These are phyloP conservation scores for Creontiades dilutus DNA, from an alignment of 2,888 invertebrate species.

Conservation along the genomic window DNA sequence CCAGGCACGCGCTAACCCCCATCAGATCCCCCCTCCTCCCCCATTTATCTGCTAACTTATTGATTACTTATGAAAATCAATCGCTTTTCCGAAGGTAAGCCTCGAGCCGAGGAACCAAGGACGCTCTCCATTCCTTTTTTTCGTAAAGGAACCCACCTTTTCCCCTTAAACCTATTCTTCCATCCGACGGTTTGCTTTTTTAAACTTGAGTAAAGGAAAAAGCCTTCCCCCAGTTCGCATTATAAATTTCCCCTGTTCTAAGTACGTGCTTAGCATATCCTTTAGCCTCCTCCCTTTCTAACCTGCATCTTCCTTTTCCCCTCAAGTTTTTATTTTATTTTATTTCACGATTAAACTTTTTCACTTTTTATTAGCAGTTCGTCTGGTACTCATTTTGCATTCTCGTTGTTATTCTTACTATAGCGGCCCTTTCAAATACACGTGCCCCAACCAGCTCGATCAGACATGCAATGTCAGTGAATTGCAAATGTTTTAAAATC, in stretches of 20 bases:
- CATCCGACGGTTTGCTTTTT: conserved; percentile 51
- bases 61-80: conserved; percentile 70
- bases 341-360: conserved; percentile 61
- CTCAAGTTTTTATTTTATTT: conserved; percentile 43
- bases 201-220: conserved; percentile 52
- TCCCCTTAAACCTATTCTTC: conserved; percentile 65
- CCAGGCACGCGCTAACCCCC: conserved; percentile 64
- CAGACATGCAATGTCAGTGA: not conserved
- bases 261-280: conserved; percentile 70
- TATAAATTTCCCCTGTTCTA: conserved; percentile 66
- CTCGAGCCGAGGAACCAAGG: conserved; percentile 9
- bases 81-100: conserved; percentile 35
- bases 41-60: conserved; percentile 69
- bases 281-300: conserved; percentile 29
- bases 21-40: not conserved
- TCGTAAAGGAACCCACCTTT: conserved; percentile 33
- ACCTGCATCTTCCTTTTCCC: conserved; percentile 4
- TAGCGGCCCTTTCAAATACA: not conserved
- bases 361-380: conserved; percentile 62
- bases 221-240: conserved; percentile 63
- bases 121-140: not conserved
- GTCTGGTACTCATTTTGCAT: conserved; percentile 58
- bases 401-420: conserved; percentile 32
- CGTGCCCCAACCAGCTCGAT: conserved; percentile 46
- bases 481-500: too few species aligned